Evolutionary conservation across 2,888 invertebrate genomes (phyloP), one percentile per base, ranked within the genome.

Genomic region (Erpobdella octoculata): DNA sequence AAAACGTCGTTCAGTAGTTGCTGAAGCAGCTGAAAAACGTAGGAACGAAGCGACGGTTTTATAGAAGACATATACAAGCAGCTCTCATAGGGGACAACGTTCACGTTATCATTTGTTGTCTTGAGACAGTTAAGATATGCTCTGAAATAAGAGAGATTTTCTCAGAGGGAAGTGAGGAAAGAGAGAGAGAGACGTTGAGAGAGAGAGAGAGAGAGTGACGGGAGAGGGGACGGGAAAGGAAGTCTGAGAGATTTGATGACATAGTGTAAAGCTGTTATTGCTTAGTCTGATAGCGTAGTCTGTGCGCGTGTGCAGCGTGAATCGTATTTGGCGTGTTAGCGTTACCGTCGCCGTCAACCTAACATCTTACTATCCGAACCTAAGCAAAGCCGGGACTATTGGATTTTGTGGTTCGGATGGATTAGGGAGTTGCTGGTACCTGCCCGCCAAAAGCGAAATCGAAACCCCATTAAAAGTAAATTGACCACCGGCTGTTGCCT

Each of bases 341-440:
- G 53, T 25, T n/a, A 53, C 21, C 28, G 53, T 53, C 53, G 21
- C 41, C 9, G 41, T 18, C 41, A n/a, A 53, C 53, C 53, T 21
- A 53, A 21, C 28, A 53, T 53, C 53, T 53, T 8, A 53, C 53
- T 53, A 28, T 53, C 53, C 53, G 53, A 53, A 53, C 53, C 53
- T 53, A 53, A 53, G 21, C 53, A 53, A 25, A 53, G 53, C 53
- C 53, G 53, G 53, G 53, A 21, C 53, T 53, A 53, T 53, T 53
- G 53, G 53, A 62, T 62, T 62, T 18, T 62, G 33, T 33, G 62
- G 62, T 62, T 62, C 62, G 62, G 62, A 62, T 62, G 62, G 62
- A 62, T 62, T 62, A 62, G 62, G 46, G 53, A 53, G 53, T 53
- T 62, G 31, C 62, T 33, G 62, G 21, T n/a, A 53, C 62, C 62